These are phyloP conservation scores for Spisula subtruncata DNA, from an alignment of 2,888 invertebrate species.

Conservation along the genomic window DNA sequence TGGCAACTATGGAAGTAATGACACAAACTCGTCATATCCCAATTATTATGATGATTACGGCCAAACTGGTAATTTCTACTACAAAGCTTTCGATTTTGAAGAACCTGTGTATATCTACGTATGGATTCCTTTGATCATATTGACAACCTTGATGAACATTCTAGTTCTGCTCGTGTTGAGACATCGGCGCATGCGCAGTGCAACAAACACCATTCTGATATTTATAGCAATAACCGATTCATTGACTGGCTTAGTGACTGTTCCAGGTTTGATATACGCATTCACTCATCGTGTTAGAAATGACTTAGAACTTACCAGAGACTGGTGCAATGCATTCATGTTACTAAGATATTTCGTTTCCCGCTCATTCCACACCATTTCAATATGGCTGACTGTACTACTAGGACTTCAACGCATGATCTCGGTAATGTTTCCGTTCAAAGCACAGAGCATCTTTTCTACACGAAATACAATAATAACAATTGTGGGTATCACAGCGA, in stretches of 20 bases:
- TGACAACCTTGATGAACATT: conserved; percentile 53
- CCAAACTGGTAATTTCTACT: conserved; percentile 6
- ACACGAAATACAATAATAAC: conserved; percentile 29
- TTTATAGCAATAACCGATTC: conserved; percentile 66
- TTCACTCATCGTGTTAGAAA: conserved; percentile 30
- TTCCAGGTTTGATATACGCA: conserved; percentile 54
- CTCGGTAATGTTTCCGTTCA: conserved; percentile 62
- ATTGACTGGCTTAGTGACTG: conserved; percentile 65
- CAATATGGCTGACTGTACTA: conserved; percentile 70
- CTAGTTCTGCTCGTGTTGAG: conserved; percentile 52
- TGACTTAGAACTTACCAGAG: conserved; percentile 36
- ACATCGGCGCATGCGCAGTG: conserved; percentile 59
- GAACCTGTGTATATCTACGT: conserved; percentile 55
- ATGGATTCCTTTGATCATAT: conserved; percentile 58
- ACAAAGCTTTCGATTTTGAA: conserved; percentile 61
- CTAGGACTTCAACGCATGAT: conserved; percentile 70
- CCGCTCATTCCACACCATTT: conserved; percentile 66
- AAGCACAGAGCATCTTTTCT: conserved; percentile 46
- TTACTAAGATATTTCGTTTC: conserved; percentile 50
- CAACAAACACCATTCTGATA: conserved; percentile 59
- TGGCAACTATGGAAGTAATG: background rate
- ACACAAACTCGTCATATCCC: background rate
- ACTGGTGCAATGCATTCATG: conserved; percentile 58
- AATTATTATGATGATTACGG: background rate
- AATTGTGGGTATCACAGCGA: conserved; percentile 46